These are phyloP conservation scores for Labeo rohita DNA, from an alignment of 2,113 vertebrate genomes.

Conservation along the genomic window DNA sequence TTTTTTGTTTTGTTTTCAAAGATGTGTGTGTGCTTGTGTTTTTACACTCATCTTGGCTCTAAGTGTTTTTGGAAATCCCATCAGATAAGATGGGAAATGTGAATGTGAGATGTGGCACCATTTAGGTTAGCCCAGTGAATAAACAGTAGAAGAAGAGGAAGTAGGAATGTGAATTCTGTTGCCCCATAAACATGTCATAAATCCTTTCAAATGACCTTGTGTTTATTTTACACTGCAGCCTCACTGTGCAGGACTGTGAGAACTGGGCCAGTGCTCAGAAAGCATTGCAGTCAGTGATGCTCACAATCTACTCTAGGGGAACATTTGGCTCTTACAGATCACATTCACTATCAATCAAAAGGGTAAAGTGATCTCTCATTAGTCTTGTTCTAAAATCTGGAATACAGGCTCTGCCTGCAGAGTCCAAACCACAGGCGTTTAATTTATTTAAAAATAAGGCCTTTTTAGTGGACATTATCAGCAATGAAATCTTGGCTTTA, in stretches of 20 bases:
- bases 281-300: slow-evolving; percentile 63
- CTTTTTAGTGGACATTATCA: background rate
- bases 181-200: slow-evolving; percentile 42
- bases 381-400: background rate
- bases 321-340: slow-evolving; percentile 6
- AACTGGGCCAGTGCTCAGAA: slow-evolving; percentile 68
- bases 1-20: background rate
- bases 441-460: background rate
- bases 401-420: background rate
- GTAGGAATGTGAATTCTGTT: slow-evolving; percentile 28
- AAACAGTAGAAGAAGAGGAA: slow-evolving; percentile 44
- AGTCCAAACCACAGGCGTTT: background rate
- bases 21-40: background rate
- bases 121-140: slow-evolving; percentile 35
- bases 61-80: slow-evolving; percentile 37
- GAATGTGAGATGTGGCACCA: slow-evolving; percentile 20
- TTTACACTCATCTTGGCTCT: slow-evolving; percentile 6
- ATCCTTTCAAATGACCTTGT: slow-evolving; percentile 40
- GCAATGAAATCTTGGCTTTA: background rate
- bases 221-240: slow-evolving; percentile 42
- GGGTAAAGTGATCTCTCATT: background rate
- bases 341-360: slow-evolving; percentile 21
- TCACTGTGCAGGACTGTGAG: slow-evolving; percentile 34
- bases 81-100: slow-evolving; percentile 50
- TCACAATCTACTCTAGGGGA: slow-evolving; percentile 46